Base-by-base conservation (phyloP, 2,797 vertebrate genomes). In the Meriones psammophilus region DNA sequence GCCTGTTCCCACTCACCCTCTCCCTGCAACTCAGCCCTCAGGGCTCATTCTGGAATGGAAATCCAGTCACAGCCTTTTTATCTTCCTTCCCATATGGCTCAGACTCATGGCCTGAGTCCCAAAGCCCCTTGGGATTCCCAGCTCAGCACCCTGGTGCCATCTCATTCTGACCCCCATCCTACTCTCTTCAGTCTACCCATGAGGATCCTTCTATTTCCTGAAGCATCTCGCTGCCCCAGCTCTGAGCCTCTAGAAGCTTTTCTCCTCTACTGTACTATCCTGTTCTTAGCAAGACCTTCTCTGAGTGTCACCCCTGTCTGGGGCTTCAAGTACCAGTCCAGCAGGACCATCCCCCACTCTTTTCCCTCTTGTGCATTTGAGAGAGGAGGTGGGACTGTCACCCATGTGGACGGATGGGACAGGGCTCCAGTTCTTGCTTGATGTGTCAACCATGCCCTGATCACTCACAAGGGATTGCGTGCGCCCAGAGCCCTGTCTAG, bases 141-240 rank as follows among this genome's bases (percentile, higher is more conserved):
- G 18, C 14, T 42, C 80, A n/a, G n/a, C n/a, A n/a, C n/a, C n/a
- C n/a, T n/a, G n/a, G n/a, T n/a, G n/a, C n/a, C n/a, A 1, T 3
- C 54, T 39, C 46, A 7, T 42, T 36, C n/a, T 6, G 5, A 5
- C 3, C 12, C 33, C n/a, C n/a, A n/a, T n/a, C n/a, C n/a, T n/a
- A n/a, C n/a, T n/a, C n/a, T n/a, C n/a, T n/a, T n/a, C n/a, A n/a
- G n/a, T n/a, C n/a, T n/a, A n/a, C n/a, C n/a, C n/a, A n/a, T n/a
- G n/a, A n/a, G n/a, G n/a, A n/a, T n/a, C n/a, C n/a, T n/a, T n/a
- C n/a, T n/a, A n/a, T n/a, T n/a, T n/a, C n/a, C n/a, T n/a, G n/a
- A n/a, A n/a, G n/a, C n/a, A n/a, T n/a, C n/a, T 4, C 0, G 0
- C 14, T n/a, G 5, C 0, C 66, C 89, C 46, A 22, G n/a, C 8